These are phyloP conservation scores for Sigmodon hispidus DNA, from an alignment of 2,113 vertebrate species.

Conservation along the genomic window DNA sequence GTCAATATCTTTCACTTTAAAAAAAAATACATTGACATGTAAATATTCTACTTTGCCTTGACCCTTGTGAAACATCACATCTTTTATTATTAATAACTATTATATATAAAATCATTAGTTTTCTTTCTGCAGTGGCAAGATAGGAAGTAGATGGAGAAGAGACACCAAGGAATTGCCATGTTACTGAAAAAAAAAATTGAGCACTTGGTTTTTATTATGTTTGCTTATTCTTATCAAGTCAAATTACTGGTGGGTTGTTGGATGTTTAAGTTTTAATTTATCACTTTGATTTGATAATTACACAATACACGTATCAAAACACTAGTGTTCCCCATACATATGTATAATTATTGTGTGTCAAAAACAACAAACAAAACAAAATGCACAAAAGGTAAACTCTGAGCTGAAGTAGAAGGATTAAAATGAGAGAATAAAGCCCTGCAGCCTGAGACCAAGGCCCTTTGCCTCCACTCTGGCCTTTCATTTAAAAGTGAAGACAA, in stretches of 20 bases:
- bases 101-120: conserved; percentile 53
- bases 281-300: background rate
- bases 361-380: background rate
- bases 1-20: background rate
- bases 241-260: background rate
- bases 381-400: background rate
- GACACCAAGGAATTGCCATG: conserved; percentile 6
- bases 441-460: background rate
- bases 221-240: background rate
- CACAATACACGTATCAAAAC: background rate
- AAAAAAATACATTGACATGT: background rate
- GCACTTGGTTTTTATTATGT: background rate
- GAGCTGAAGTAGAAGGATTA: background rate
- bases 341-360: background rate
- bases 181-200: conserved; percentile 61
- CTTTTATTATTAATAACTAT: conserved; percentile 37
- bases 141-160: background rate
- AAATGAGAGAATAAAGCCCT: background rate
- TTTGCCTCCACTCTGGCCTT: background rate
- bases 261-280: background rate
- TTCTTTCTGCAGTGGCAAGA: background rate
- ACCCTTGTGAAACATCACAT: background rate
- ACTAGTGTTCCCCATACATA: background rate
- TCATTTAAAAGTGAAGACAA: conserved; percentile 6
- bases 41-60: conserved; percentile 6